phyloP scores from a whole-genome alignment of 1,140 invertebrate species.

The Drosophila equinoxialis region DNA sequence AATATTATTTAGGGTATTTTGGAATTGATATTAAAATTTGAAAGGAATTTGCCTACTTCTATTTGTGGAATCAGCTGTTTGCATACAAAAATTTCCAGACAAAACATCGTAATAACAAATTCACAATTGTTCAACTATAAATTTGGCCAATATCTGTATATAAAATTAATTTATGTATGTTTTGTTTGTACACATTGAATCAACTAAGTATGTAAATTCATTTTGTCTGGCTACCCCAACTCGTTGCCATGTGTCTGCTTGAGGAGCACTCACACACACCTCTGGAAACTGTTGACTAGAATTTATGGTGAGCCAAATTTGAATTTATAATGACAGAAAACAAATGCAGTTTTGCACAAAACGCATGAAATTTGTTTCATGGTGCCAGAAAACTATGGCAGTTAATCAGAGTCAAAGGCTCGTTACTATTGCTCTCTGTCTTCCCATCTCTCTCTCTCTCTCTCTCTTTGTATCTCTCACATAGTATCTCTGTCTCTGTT shows the following conservation, averaged over 20 bases:
- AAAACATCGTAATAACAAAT: constrained; percentile 31
- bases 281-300: constrained; percentile 55
- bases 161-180: constrained; percentile 70
- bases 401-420: constrained; percentile 75
- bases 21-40: no score
- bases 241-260: constrained; percentile 5
- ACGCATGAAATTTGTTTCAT: constrained; percentile 2
- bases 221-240: constrained; percentile 17
- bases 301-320: constrained; percentile 76
- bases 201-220: constrained; percentile 54
- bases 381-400: constrained; percentile 52
- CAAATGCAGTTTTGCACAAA: constrained; percentile 66
- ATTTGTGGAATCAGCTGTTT: constrained; percentile 31
- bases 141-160: constrained; percentile 63
- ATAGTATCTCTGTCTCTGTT: neutral
- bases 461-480: neutral
- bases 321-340: constrained; percentile 79
- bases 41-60: neutral
- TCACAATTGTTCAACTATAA: constrained; percentile 61
- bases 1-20: no score
- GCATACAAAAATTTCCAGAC: neutral
- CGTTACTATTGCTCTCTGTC: constrained; percentile 32
- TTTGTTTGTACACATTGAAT: constrained; percentile 63
- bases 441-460: neutral
- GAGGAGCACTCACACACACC: constrained; percentile 28